phyloP scores from a whole-genome alignment of 2,888 invertebrate genomes.

The Phyllotreta striolata region DNA sequence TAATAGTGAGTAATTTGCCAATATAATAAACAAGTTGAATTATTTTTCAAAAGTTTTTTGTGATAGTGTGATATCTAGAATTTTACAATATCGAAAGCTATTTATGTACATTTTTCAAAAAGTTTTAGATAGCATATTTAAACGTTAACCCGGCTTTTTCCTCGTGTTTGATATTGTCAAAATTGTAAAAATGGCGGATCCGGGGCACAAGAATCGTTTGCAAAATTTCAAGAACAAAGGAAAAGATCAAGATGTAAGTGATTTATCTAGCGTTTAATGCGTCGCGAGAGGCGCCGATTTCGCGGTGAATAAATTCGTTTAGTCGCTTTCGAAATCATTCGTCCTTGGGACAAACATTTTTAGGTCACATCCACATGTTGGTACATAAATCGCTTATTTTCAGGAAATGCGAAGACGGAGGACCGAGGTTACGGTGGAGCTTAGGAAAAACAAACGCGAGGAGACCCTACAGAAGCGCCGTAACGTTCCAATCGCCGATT shows the following conservation, averaged over 20 bases:
- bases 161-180: slow-evolving; percentile 49
- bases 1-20: slow-evolving; percentile 28
- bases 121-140: slow-evolving; percentile 17
- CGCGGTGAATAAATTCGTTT: not conserved
- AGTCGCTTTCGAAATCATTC: not conserved
- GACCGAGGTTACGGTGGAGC: slow-evolving; percentile 95
- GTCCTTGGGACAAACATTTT: slow-evolving; percentile 6
- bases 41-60: slow-evolving; percentile 12
- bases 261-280: slow-evolving; percentile 11
- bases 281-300: not conserved
- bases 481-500: slow-evolving; percentile 91
- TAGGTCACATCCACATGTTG: slow-evolving; percentile 42
- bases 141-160: slow-evolving; percentile 47
- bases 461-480: slow-evolving; percentile 95
- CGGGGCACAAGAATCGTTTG: slow-evolving; percentile 82
- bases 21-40: slow-evolving; percentile 25
- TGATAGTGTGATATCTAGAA: slow-evolving; percentile 15
- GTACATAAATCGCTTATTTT: slow-evolving; percentile 49
- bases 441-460: slow-evolving; percentile 97
- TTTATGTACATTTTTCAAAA: slow-evolving; percentile 26
- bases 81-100: slow-evolving; percentile 10
- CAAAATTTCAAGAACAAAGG: slow-evolving; percentile 98
- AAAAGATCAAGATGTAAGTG: slow-evolving; percentile 98
- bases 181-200: slow-evolving; percentile 67
- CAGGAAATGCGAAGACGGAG: slow-evolving; percentile 97